Percentiles rank a stretch among this genome's conserved stretches.
Evolutionary conservation across 2,113 vertebrate genomes (phyloP).

Genomic region (Trachemys scripta): DNA sequence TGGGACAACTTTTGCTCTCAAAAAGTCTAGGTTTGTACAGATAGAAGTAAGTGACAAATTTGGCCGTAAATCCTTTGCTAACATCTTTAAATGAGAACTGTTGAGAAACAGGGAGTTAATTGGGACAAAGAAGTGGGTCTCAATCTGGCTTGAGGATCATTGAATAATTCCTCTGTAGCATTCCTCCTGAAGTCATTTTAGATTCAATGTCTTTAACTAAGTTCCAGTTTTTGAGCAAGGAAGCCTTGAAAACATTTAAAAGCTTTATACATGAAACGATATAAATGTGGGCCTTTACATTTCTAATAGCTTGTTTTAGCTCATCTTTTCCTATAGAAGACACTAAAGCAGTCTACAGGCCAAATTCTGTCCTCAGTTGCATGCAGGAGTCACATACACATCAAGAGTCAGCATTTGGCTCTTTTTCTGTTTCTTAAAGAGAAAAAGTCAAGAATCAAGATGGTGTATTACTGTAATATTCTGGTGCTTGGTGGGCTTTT

Average conservation of each 20-base stretch:
- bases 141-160: neutral
- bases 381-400: neutral
- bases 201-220: neutral
- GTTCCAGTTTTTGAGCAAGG: neutral
- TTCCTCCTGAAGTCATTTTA: neutral
- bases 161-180: neutral
- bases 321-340: neutral
- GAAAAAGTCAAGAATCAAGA: neutral
- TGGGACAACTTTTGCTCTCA: neutral
- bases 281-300: neutral
- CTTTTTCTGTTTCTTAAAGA: neutral
- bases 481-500: neutral
- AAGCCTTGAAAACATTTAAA: neutral
- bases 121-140: neutral
- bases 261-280: neutral
- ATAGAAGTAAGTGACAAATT: neutral
- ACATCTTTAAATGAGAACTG: neutral
- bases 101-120: neutral
- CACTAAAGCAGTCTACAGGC: conserved; percentile 2
- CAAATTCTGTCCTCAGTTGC: neutral
- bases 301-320: neutral
- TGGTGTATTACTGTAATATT: neutral
- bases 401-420: neutral
- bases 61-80: neutral
- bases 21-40: neutral